Conservation (phyloP, 2,888 invertebrate species). For the Sipha maydis region DNA sequence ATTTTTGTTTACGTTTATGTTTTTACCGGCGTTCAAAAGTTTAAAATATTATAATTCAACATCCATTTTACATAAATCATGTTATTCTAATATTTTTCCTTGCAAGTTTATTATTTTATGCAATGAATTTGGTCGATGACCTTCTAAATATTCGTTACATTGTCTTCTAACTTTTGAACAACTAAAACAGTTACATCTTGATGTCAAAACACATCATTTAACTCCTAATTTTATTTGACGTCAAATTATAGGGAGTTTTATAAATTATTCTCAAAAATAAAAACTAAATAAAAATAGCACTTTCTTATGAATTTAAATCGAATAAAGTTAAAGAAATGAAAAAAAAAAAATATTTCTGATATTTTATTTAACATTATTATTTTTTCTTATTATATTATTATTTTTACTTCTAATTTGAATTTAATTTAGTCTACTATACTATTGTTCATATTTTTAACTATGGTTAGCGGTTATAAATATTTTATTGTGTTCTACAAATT, state of each 20-base stretch:
- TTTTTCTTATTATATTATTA: too few species aligned
- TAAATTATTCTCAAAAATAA: too few species aligned
- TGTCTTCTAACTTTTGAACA: background rate
- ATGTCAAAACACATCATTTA: background rate
- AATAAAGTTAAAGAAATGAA: too few species aligned
- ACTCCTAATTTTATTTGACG: background rate
- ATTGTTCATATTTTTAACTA: too few species aligned
- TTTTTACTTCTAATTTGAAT: too few species aligned
- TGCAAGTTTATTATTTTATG: background rate
- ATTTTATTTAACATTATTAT: too few species aligned
- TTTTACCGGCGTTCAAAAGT: background rate
- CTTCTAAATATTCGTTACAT: background rate
- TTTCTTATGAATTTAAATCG: too few species aligned
- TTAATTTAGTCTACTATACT: too few species aligned
- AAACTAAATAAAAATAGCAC: too few species aligned
- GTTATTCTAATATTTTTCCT: background rate
- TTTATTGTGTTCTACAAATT: too few species aligned
- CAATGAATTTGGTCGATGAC: background rate
- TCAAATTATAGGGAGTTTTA: background rate
- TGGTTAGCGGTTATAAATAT: too few species aligned
- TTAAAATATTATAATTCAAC: conserved; percentile 36
- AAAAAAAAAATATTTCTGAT: too few species aligned
- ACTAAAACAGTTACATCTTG: background rate
- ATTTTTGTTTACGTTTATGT: conserved; percentile 29
- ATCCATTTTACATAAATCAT: conserved; percentile 21